Evolutionary conservation across 1,140 invertebrate genomes (phyloP).

Genomic region (Bombus superbus): DNA sequence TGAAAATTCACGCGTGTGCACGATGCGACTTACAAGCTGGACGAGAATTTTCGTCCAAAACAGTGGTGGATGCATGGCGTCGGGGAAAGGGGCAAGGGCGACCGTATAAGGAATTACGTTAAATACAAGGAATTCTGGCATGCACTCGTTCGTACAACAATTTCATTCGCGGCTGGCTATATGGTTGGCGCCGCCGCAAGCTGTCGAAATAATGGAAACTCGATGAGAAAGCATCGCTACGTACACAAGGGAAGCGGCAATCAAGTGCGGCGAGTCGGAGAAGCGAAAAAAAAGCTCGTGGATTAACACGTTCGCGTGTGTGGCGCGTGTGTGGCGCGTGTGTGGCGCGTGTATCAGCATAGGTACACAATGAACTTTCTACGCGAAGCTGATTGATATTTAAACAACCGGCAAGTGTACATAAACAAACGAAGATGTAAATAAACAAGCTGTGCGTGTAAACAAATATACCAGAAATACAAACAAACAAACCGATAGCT

Average conservation of each 20-base stretch:
- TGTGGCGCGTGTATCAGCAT: neutral
- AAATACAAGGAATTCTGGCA: conserved; percentile 21
- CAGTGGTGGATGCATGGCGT: conserved; percentile 5
- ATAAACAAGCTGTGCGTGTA: neutral
- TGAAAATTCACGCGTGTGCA: conserved; percentile 34
- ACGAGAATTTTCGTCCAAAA: conserved; percentile 43
- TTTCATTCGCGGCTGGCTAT: conserved; percentile 33
- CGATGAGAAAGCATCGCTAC: conserved; percentile 59
- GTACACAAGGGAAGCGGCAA: neutral
- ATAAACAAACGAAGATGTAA: neutral
- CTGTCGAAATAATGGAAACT: conserved; percentile 62
- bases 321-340: neutral
- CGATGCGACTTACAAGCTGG: conserved; percentile 3
- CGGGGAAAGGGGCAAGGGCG: neutral
- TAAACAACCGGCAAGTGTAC: neutral
- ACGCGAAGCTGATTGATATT: conserved; percentile 3
- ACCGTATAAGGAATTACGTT: neutral
- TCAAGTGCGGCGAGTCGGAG: neutral
- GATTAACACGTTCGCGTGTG: conserved; percentile 2
- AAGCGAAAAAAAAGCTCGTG: conserved; percentile 8
- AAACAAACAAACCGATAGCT: neutral
- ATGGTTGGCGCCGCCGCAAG: conserved; percentile 27
- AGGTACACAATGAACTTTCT: neutral
- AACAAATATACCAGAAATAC: neutral
- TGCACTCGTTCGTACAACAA: conserved; percentile 45